These are phyloP conservation scores for Cyanocitta stelleri DNA, from an alignment of 2,113 vertebrate species.

Conservation along the genomic window DNA sequence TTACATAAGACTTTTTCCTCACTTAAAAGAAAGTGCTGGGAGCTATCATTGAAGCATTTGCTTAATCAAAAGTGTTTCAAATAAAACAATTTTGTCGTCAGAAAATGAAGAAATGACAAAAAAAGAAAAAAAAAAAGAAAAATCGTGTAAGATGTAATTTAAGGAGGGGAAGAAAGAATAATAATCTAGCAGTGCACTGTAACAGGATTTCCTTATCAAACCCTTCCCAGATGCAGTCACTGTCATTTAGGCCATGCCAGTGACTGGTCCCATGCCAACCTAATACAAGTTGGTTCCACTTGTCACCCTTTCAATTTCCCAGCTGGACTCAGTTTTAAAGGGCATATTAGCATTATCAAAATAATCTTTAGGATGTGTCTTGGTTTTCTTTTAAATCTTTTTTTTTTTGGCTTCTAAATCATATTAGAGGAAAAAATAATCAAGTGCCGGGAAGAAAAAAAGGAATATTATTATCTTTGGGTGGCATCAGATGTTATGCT, in stretches of 20 bases:
- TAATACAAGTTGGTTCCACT: conserved; percentile 76
- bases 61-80: conserved; percentile 28
- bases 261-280: conserved; percentile 67
- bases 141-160: conserved; percentile 59
- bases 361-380: conserved; percentile 64
- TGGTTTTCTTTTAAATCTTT: conserved; percentile 36
- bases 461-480: conserved; percentile 33
- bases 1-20: neutral
- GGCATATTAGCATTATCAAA: conserved; percentile 76
- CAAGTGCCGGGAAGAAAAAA: conserved; percentile 54
- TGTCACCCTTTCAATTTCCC: conserved; percentile 76
- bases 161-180: neutral
- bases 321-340: conserved; percentile 72
- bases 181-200: conserved; percentile 25
- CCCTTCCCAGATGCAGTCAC: conserved; percentile 67
- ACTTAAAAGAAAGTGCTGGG: neutral
- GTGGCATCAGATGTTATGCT: conserved; percentile 21
- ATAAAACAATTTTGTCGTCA: neutral
- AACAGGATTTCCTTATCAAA: conserved; percentile 79
- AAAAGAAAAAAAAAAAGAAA: neutral
- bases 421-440: conserved; percentile 35
- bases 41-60: conserved; percentile 25
- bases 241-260: conserved; percentile 71
- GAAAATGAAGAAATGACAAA: conserved; percentile 42
- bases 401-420: conserved; percentile 60